Conservation (phyloP, 2,888 invertebrate genomes). For the Diachrysia chrysitis region DNA sequence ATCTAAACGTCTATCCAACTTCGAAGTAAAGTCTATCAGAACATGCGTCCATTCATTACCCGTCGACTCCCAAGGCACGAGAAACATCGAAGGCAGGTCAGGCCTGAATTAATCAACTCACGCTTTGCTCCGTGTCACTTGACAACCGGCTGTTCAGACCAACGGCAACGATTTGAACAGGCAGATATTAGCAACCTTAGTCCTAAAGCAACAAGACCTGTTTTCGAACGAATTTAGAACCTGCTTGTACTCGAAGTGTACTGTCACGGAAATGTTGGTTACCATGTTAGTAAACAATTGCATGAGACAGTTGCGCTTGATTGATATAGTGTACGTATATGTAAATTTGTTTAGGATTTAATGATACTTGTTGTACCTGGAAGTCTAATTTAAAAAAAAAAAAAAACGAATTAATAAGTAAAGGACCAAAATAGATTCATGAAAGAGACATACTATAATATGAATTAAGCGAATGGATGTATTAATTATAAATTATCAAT, state of each 20-base stretch:
- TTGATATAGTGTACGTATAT: constrained; percentile 46
- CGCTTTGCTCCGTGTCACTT: constrained; percentile 65
- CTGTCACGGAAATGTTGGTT: constrained; percentile 59
- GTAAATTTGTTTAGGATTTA: constrained; percentile 26
- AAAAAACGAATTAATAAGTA: background rate
- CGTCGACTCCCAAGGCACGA: constrained; percentile 60
- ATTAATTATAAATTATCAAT: background rate
- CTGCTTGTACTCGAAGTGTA: constrained; percentile 49
- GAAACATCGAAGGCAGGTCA: constrained; percentile 69
- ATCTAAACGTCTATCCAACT: constrained; percentile 41
- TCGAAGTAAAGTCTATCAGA: constrained; percentile 39
- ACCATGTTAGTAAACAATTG: constrained; percentile 61
- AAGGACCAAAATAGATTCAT: too few species aligned
- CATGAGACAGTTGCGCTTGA: constrained; percentile 56
- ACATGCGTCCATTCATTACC: constrained; percentile 52
- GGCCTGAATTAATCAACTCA: constrained; percentile 73
- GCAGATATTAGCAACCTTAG: constrained; percentile 31
- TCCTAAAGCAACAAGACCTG: constrained; percentile 12
- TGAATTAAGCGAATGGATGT: background rate
- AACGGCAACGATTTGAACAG: constrained; percentile 50
- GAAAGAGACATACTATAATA: too few species aligned
- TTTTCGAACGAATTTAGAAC: constrained; percentile 22
- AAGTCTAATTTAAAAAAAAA: background rate
- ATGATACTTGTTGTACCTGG: background rate
- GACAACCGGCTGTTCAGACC: constrained; percentile 63